Base-by-base conservation (phyloP, 2,797 vertebrate species). In the Microctenopoma steveboyesi region DNA sequence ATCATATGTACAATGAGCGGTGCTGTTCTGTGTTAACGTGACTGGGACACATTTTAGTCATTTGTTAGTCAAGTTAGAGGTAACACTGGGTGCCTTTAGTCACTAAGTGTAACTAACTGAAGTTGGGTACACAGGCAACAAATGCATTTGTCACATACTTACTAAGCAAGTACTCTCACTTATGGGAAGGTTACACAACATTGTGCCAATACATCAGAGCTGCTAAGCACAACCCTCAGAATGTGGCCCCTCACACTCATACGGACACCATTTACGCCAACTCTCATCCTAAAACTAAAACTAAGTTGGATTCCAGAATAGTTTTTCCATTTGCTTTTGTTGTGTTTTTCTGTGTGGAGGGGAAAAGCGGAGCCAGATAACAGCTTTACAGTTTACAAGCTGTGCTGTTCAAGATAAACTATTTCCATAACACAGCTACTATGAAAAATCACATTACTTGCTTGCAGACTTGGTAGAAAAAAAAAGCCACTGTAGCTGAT, bases 331-430 rank as follows among this genome's bases (percentile, higher is more conserved):
- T n/a, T 39, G 51, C 59, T 45, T 35, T 35, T 35, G 22, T 22
- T 22, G 22, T 35, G 1, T 14, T 14, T 13, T 13, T 14, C 40
- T 16, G 5, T 45, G 42, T 45, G 42, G 14, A 45, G 14, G 42
- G 37, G 42, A 16, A 43, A 43, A 3, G 40, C 4, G 6, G 14
- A 14, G 5, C 40, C 13, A 14, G 40, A 37, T 45, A 28, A 54
- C 40, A 60, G 49, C 48, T 49, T 42, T 28, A 53, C n/a, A 48
- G 13, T 27, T 35, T 13, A 14, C 51, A 50, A 63, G 52, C 50
- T 57, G 37, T 56, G 52, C 56, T 37, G 43, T 50, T 60, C 37
- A 56, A 71, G 45, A 57, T 50, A 56, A 55, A 48, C 55, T 33
- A 55, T 48, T 70, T 33, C 35, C 0, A 7, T 22, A 30, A 48